phyloP scores from a whole-genome alignment of 2,888 invertebrate genomes.

The Syrphus vitripennis region DNA sequence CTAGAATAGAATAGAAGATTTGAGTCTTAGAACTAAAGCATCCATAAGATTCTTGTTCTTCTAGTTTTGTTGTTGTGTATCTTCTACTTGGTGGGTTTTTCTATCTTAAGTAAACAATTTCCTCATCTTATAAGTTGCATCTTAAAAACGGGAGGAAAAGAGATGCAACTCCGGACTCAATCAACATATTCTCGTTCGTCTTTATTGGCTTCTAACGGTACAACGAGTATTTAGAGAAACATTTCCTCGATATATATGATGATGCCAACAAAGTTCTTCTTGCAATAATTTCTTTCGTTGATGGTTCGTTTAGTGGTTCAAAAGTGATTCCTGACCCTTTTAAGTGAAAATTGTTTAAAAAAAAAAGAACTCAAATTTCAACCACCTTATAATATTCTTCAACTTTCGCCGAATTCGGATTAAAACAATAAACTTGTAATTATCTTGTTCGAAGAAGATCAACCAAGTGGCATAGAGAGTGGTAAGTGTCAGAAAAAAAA shows the following conservation, averaged over 20 bases:
- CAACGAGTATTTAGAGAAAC: conserved; percentile 77
- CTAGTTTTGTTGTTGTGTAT: conserved; percentile 38
- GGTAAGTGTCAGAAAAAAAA: conserved; percentile 49
- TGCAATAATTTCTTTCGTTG: conserved; percentile 16
- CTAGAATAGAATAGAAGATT: neutral
- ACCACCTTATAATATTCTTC: neutral
- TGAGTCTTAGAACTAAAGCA: conserved; percentile 33
- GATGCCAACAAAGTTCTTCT: conserved; percentile 25
- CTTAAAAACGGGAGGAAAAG: conserved; percentile 19
- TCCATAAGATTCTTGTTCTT: conserved; percentile 60
- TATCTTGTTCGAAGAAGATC: conserved; percentile 29
- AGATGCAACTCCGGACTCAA: conserved; percentile 65
- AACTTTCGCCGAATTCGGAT: conserved; percentile 51
- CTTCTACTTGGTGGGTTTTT: neutral
- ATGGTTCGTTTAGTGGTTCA: neutral
- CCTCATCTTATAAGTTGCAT: conserved; percentile 32
- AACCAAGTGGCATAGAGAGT: conserved; percentile 20
- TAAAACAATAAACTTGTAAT: conserved; percentile 15
- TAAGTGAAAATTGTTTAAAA: conserved; percentile 13
- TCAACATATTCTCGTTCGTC: conserved; percentile 73
- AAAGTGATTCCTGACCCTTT: conserved; percentile 39
- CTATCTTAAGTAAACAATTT: conserved; percentile 60
- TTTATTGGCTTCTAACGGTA: conserved; percentile 81
- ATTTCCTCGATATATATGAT: neutral
- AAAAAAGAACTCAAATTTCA: neutral